Conservation (phyloP, 2,797 vertebrate species). For the Tragopan temminckii region DNA sequence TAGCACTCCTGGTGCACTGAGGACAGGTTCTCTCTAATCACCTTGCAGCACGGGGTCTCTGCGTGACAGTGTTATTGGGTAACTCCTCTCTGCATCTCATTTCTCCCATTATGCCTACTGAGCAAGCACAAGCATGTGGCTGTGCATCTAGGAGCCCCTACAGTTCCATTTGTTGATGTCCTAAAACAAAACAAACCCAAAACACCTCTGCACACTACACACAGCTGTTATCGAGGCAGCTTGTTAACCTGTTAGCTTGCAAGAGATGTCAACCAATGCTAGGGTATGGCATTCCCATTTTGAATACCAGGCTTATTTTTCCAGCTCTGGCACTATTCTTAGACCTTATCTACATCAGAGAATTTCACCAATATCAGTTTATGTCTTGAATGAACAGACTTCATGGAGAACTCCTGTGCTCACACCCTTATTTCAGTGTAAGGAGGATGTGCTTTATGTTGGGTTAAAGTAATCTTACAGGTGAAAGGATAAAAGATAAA, state of each 20-base stretch:
- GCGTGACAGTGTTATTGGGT: neutral
- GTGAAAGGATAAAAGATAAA: neutral
- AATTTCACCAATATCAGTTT: neutral
- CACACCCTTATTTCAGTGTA: neutral
- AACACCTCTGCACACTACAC: neutral
- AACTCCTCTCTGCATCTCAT: neutral
- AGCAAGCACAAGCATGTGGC: accelerated
- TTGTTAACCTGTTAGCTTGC: neutral
- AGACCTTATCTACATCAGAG: conserved; percentile 29
- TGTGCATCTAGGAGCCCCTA: neutral
- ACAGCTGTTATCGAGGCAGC: neutral
- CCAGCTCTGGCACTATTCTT: conserved; percentile 29
- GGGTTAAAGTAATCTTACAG: neutral
- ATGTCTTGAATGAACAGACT: neutral
- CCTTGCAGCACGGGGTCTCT: neutral
- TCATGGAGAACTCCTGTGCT: neutral
- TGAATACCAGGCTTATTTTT: conserved; percentile 33
- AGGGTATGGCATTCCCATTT: neutral
- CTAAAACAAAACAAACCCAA: no score
- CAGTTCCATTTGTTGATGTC: neutral
- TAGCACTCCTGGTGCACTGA: neutral
- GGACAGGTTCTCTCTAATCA: neutral
- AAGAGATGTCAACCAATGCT: neutral
- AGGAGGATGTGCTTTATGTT: neutral
- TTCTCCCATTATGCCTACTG: neutral